Evolutionary conservation across 2,888 invertebrate species (phyloP), one percentile per base, ranked within the genome.

Genomic region (Andrena marginata): DNA sequence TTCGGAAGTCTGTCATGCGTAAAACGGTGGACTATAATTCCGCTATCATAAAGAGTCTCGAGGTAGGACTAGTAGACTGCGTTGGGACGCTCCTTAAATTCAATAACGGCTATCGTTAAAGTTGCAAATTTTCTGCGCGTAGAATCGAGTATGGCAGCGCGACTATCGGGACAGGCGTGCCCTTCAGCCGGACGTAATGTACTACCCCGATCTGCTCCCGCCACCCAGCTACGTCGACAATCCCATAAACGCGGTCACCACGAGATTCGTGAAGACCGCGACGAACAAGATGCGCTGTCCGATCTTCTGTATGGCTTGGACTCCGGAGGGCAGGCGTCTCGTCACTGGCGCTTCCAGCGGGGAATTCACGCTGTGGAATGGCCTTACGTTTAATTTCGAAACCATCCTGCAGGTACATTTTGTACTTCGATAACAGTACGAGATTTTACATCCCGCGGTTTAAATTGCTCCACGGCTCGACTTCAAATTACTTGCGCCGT

Each of bases 271-370:
- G 7, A 97, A 99, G 94, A 99, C 99, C n/a, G 99, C 99, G 8
- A 99, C 99, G 74, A 99, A 99, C 94, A 99, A 99, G 96, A 99
- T 99, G 97, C 96, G 99, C 89, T 99, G 99, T 95, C 99, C 99
- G 0, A 99, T 99, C 91, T 99, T 99, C 94, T 98, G 99, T 91
- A 97, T 99, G 93, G 98, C 99, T 16, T 99, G 99, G 99, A 99
- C 99, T 6, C 99, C 99, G 0, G 99, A 99, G 95, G 99, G 99
- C 16, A 96, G 99, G 86, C 96, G 99, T 88, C 95, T 99, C 82
- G 98, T 99, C 6, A 99, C 99, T 1, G 99, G 99, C 10, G 99
- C 99, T 29, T 99, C 99, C 35, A 99, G 99, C 75, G 99, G 99
- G 62, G 99, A 99, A 95, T 99, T 99, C 93, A 99, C 99, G 0